A percentile compares a stretch with the other conserved stretches of the same genome.
These are phyloP conservation scores for Columba livia DNA, from an alignment of 2,113 vertebrate genomes.

Conservation along the genomic window DNA sequence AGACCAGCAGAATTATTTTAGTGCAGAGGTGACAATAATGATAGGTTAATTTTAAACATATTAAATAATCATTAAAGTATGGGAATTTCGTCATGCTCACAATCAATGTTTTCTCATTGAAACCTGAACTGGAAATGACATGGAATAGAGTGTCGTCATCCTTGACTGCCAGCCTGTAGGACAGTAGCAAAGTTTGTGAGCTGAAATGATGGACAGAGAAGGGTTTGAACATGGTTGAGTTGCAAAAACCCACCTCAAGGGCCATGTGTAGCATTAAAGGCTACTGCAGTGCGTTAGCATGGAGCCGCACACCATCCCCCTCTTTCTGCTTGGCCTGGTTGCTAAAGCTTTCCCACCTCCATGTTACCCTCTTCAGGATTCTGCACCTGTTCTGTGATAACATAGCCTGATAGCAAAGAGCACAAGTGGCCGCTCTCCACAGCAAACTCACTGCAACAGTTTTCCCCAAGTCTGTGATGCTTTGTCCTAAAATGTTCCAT, in stretches of 20 bases:
- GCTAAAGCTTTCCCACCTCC: background rate
- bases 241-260: background rate
- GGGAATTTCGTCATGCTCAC: rapidly evolving
- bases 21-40: background rate
- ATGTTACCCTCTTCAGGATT: background rate
- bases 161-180: background rate
- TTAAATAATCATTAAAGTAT: background rate
- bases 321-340: background rate
- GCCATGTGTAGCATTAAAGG: background rate
- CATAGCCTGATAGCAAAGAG: background rate
- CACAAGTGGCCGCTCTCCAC: background rate
- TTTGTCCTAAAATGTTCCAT: background rate
- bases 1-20: background rate
- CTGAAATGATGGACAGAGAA: background rate
- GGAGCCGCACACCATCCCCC: background rate
- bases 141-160: rapidly evolving
- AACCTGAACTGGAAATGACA: background rate
- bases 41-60: background rate
- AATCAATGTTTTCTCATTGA: background rate
- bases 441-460: background rate
- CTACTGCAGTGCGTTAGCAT: background rate
- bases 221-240: background rate
- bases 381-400: background rate
- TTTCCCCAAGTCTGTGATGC: background rate
- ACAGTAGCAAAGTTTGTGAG: background rate